Evolutionary conservation across 2,113 vertebrate species (phyloP).

Genomic region (Shinisaurus crocodilurus): DNA sequence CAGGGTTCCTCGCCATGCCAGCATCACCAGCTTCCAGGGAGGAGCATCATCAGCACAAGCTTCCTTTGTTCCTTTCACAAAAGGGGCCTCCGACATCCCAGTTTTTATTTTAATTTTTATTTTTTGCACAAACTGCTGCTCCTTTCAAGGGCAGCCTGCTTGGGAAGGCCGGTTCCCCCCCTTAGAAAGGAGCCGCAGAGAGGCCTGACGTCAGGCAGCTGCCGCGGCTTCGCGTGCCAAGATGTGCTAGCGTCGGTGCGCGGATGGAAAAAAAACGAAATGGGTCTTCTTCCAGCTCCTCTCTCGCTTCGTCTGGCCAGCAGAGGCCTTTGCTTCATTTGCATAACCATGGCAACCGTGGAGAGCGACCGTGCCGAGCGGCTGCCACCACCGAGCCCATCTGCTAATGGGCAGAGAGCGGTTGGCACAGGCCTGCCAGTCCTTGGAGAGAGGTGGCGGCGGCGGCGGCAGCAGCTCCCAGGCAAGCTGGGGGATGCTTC

Average conservation of each 20-base stretch:
- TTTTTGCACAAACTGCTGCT: not conserved
- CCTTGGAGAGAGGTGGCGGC: not conserved
- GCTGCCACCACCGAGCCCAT: not conserved
- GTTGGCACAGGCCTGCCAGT: rapidly evolving
- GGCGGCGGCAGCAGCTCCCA: not conserved
- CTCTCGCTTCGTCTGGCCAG: not conserved
- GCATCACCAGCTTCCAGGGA: rapidly evolving
- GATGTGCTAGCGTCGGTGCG: not conserved
- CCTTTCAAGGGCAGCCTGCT: not conserved
- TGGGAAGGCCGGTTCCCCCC: no score
- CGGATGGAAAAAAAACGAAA: no score
- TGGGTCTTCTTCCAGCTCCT: no score
- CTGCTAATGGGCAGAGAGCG: not conserved
- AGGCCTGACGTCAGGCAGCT: not conserved
- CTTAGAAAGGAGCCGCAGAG: not conserved
- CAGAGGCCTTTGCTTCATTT: not conserved
- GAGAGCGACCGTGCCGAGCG: not conserved
- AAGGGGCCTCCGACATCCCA: rapidly evolving
- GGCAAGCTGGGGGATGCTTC: not conserved
- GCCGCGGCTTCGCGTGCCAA: not conserved
- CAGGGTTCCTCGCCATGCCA: not conserved
- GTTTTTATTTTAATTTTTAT: not conserved
- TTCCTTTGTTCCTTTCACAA: not conserved
- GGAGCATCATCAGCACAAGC: not conserved
- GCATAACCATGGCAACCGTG: constrained; percentile 42